Percentiles rank a stretch among this genome's conserved stretches.
Evolutionary conservation across 2,888 invertebrate genomes (phyloP).

Genomic region (Cataglyphis cursor): DNA sequence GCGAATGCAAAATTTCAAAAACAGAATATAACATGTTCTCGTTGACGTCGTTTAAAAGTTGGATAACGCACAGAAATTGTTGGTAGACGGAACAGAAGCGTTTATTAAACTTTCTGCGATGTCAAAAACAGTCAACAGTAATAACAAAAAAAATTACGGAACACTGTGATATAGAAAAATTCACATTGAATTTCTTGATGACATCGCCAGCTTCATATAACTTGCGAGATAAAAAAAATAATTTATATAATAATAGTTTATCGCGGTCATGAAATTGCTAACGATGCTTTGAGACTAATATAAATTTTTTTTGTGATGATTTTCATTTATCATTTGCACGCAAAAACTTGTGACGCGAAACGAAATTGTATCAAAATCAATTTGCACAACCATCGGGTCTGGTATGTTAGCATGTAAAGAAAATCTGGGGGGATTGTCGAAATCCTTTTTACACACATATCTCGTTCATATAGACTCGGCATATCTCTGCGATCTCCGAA

Average conservation of each 20-base stretch:
- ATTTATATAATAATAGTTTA: slow-evolving; percentile 24
- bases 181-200: background rate
- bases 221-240: background rate
- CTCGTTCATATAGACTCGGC: background rate
- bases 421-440: slow-evolving; percentile 17
- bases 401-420: slow-evolving; percentile 1
- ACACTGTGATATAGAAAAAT: background rate
- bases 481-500: slow-evolving; percentile 22
- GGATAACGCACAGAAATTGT: slow-evolving; percentile 36
- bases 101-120: slow-evolving; percentile 48
- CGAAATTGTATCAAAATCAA: background rate
- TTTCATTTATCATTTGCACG: background rate
- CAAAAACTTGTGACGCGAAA: background rate
- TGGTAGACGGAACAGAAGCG: slow-evolving; percentile 29
- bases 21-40: slow-evolving; percentile 34
- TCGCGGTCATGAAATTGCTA: slow-evolving; percentile 43
- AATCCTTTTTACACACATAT: slow-evolving; percentile 8
- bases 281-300: background rate
- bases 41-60: slow-evolving; percentile 52
- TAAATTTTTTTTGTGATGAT: background rate
- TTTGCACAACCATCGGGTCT: background rate
- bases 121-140: slow-evolving; percentile 23
- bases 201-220: background rate
- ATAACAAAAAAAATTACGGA: background rate
- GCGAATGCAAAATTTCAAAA: slow-evolving; percentile 32